Percentiles rank a stretch among this genome's conserved stretches.
These are phyloP conservation scores for Amblyteles armatorius DNA, from an alignment of 2,888 invertebrate genomes.

Conservation along the genomic window DNA sequence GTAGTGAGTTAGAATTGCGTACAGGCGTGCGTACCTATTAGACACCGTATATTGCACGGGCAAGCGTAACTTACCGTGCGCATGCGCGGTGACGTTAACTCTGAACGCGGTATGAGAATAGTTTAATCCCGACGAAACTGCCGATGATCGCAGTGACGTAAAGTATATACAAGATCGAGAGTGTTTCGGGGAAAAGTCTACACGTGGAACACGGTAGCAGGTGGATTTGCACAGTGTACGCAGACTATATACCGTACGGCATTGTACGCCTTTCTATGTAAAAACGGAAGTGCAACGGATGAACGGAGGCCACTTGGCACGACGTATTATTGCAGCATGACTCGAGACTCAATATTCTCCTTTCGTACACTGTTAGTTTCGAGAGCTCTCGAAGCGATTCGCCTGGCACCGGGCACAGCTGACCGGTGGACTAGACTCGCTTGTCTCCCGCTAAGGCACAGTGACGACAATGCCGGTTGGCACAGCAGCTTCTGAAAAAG, in stretches of 20 bases:
- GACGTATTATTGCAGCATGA: constrained; percentile 10
- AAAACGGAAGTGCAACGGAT: constrained; percentile 20
- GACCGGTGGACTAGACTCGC: neutral
- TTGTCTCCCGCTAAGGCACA: constrained; percentile 12
- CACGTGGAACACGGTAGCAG: neutral
- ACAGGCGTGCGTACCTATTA: neutral
- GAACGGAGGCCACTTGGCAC: constrained; percentile 43
- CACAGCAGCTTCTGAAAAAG: constrained; percentile 9
- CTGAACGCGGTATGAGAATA: neutral
- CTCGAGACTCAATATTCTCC: constrained; percentile 7
- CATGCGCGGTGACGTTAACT: neutral
- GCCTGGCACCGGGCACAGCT: neutral
- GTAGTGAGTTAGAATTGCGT: neutral
- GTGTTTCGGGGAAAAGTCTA: neutral
- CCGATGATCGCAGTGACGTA: neutral
- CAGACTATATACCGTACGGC: neutral
- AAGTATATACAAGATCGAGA: too few relatives aligned
- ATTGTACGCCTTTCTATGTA: constrained; percentile 4
- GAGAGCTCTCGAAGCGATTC: constrained; percentile 18
- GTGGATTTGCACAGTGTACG: neutral
- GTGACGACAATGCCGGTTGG: neutral
- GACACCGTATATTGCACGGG: neutral
- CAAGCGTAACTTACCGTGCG: neutral
- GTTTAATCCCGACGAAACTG: neutral
- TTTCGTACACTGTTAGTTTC: neutral